Evolutionary conservation across 2,888 invertebrate genomes (phyloP).

Genomic region (Dusona sp.): DNA sequence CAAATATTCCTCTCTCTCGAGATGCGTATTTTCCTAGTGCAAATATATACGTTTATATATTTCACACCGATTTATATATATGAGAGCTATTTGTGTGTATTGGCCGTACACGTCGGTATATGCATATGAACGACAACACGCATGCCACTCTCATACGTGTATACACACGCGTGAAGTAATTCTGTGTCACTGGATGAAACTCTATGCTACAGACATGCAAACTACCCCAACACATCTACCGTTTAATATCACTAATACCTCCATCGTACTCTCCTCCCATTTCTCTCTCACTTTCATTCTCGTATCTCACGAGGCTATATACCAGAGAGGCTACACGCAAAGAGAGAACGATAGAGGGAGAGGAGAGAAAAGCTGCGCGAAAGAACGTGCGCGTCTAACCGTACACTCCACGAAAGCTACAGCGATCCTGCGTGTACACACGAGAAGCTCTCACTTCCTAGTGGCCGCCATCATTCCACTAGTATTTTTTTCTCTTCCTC

Average conservation of each 20-base stretch:
- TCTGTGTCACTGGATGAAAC: conserved; percentile 14
- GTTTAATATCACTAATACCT: conserved; percentile 22
- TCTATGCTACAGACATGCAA: not conserved
- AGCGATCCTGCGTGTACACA: conserved; percentile 41
- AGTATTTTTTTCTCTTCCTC: conserved; percentile 56
- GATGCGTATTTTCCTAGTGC: conserved; percentile 42
- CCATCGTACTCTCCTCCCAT: conserved; percentile 16
- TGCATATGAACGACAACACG: not conserved
- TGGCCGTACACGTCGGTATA: conserved; percentile 3
- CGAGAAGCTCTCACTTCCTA: conserved; percentile 41
- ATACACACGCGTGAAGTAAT: not conserved
- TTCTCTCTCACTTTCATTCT: conserved; percentile 29
- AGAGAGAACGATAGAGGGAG: conserved; percentile 18
- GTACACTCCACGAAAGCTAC: conserved; percentile 29
- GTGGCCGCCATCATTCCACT: conserved; percentile 70
- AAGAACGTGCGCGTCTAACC: conserved; percentile 64
- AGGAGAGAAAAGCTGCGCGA: conserved; percentile 65
- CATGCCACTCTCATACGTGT: not conserved
- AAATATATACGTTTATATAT: not conserved
- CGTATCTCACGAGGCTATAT: conserved; percentile 28
- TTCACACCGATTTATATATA: not conserved
- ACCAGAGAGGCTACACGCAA: not conserved
- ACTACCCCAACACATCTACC: conserved; percentile 35
- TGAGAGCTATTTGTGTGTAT: conserved; percentile 26
- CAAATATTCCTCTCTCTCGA: conserved; percentile 44